phyloP scores from a whole-genome alignment of 2,888 invertebrate genomes.

The Leptinotarsa juncta region DNA sequence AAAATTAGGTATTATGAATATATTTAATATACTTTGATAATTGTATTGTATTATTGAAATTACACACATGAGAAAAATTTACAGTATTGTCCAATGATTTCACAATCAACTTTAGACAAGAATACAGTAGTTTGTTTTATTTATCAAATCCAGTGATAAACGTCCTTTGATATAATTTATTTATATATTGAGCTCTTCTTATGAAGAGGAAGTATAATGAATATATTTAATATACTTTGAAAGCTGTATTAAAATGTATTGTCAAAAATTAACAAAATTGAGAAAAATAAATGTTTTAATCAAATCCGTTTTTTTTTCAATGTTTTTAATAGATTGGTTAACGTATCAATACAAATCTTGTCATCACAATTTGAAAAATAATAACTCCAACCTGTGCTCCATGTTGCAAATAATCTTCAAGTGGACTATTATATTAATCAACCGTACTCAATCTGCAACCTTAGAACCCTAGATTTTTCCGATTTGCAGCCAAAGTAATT shows the following conservation, averaged over 20 bases:
- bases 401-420: neutral
- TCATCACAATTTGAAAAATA: neutral
- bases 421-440: no score
- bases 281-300: neutral
- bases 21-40: neutral
- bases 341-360: no score
- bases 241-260: neutral
- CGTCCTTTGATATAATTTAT: no score
- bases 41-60: slow-evolving; percentile 16
- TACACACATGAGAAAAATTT: neutral
- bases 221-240: no score
- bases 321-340: neutral
- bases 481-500: no score
- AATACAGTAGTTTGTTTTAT: no score
- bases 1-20: neutral
- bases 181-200: no score
- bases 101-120: no score
- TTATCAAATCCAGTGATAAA: no score
- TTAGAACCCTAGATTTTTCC: no score
- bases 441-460: no score
- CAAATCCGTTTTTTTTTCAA: neutral
- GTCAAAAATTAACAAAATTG: neutral
- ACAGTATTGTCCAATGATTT: neutral
- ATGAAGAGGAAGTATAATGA: no score
- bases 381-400: neutral